Conservation (phyloP, 2,113 vertebrate genomes). For the Malurus cyaneus region DNA sequence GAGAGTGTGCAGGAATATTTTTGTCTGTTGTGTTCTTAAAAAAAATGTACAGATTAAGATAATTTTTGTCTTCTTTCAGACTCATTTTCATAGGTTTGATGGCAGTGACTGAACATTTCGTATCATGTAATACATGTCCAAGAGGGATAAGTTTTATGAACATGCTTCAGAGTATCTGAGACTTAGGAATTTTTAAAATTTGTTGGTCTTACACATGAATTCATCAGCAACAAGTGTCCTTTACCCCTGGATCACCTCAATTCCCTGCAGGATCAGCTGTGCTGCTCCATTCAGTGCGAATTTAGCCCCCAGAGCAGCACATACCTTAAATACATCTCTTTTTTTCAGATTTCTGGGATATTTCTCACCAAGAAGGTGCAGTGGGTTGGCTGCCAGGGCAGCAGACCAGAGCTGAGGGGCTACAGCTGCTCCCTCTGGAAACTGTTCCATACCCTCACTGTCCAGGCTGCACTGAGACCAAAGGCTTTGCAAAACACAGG, state of each 20-base stretch:
- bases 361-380: slow-evolving; percentile 79
- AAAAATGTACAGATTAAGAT: not conserved
- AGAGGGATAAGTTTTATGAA: not conserved
- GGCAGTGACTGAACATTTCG: not conserved
- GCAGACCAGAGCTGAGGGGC: slow-evolving; percentile 83
- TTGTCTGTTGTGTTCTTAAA: not conserved
- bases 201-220: not conserved
- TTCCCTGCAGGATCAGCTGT: not conserved
- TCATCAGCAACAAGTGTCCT: not conserved
- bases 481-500: slow-evolving; percentile 82
- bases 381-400: slow-evolving; percentile 94
- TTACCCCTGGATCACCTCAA: not conserved
- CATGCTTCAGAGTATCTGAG: not conserved
- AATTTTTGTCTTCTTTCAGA: not conserved
- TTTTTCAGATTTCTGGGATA: slow-evolving; percentile 88
- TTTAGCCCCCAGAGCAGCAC: not conserved
- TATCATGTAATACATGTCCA: too few relatives aligned
- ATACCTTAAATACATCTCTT: not conserved
- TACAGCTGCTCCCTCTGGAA: slow-evolving; percentile 94
- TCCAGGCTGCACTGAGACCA: slow-evolving; percentile 78
- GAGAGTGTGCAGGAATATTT: not conserved
- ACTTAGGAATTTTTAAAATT: not conserved
- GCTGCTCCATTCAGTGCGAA: not conserved
- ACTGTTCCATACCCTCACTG: slow-evolving; percentile 87
- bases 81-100: not conserved